These are phyloP conservation scores for Pachyrhynchus sulphureomaculatus DNA, from an alignment of 1,140 invertebrate species.

Conservation along the genomic window DNA sequence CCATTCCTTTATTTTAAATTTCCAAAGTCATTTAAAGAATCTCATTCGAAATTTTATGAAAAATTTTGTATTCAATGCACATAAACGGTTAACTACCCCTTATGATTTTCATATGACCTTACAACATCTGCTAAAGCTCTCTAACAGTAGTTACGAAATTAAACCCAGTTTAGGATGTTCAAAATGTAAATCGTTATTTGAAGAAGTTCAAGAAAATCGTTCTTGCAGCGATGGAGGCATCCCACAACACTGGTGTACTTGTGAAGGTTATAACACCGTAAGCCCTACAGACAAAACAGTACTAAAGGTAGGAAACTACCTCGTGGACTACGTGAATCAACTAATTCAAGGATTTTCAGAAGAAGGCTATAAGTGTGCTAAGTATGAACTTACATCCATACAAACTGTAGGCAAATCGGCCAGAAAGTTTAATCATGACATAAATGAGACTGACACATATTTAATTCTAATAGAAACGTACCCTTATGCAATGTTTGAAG, in stretches of 20 bases:
- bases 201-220: conserved; percentile 61
- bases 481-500: conserved; percentile 62
- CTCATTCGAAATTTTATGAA: conserved; percentile 56
- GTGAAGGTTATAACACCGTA: conserved; percentile 56
- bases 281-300: conserved; percentile 52
- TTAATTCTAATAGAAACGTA: conserved; percentile 56
- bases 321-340: conserved; percentile 49
- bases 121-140: conserved; percentile 50
- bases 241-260: conserved; percentile 76
- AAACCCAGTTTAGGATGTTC: conserved; percentile 58
- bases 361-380: conserved; percentile 51
- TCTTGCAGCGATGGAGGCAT: conserved; percentile 73
- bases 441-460: conserved; percentile 3
- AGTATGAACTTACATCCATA: conserved; percentile 53
- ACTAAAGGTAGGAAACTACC: conserved; percentile 52
- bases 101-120: conserved; percentile 73
- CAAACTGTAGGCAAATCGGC: conserved; percentile 47
- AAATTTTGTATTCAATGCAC: conserved; percentile 67
- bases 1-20: conserved; percentile 76
- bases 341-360: conserved; percentile 46
- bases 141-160: conserved; percentile 50
- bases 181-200: conserved; percentile 68
- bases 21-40: conserved; percentile 64
- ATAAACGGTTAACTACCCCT: conserved; percentile 64
- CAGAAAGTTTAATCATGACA: conserved; percentile 1